phyloP scores from a whole-genome alignment of 2,797 vertebrate genomes.

The Benthosema pterotum region DNA sequence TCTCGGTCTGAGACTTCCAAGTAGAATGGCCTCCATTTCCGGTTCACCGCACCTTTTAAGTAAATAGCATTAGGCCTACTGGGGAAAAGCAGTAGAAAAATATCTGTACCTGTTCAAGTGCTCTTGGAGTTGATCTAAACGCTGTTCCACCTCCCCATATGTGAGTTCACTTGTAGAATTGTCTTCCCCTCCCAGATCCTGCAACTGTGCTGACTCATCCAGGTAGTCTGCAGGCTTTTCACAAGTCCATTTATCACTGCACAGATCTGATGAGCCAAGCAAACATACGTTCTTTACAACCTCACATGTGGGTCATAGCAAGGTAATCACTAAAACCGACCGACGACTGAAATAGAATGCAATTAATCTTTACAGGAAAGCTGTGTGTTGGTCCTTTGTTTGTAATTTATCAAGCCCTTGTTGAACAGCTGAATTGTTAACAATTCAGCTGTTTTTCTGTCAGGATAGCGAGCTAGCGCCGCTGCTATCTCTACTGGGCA shows the following conservation, averaged over 20 bases:
- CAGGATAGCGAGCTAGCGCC: constrained; percentile 42
- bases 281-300: constrained; percentile 59
- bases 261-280: constrained; percentile 79
- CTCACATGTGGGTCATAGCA: constrained; percentile 71
- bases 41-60: too few relatives aligned
- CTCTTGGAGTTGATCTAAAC: constrained; percentile 94
- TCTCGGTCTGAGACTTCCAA: too few relatives aligned
- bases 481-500: constrained; percentile 71
- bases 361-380: constrained; percentile 71
- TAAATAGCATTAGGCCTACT: too few relatives aligned
- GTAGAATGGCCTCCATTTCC: too few relatives aligned
- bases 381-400: constrained; percentile 49
- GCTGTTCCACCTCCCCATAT: constrained; percentile 95
- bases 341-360: constrained; percentile 65
- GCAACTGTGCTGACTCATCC: constrained; percentile 82
- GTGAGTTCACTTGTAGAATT: constrained; percentile 93
- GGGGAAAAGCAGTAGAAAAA: neutral
- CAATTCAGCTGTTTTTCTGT: constrained; percentile 36
- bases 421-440: constrained; percentile 48
- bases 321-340: constrained; percentile 58
- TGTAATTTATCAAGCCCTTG: constrained; percentile 67
- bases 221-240: constrained; percentile 77
- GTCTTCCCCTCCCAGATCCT: constrained; percentile 84
- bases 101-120: constrained; percentile 94
- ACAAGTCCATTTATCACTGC: constrained; percentile 84